Base-by-base conservation (phyloP, 2,888 invertebrate species). In the Loripinus fragilis region DNA sequence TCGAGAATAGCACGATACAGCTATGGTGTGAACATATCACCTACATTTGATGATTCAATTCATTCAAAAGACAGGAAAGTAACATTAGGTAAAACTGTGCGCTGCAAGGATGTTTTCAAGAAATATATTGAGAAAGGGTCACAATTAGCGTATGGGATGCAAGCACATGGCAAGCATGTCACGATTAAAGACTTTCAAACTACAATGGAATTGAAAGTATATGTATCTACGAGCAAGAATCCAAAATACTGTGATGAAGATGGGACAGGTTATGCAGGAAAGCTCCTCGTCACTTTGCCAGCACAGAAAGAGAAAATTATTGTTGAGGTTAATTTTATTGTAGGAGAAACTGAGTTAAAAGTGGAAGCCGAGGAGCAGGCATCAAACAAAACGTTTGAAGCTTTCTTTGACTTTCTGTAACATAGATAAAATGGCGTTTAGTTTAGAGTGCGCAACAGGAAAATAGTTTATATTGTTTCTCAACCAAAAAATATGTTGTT, bases 61-160 rank as follows among this genome's bases (percentile, higher is more conserved):
- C 85, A 85, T 28, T 81, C 83, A 38, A 50, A 70, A 28, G 69
- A 79, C 25, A 73, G 81, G 23, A 75, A 65, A 66, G 55, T 73
- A 2, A 52, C 35, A 12, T 30, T 41, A 28, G 66, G 38, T 17
- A 38, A 64, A 3, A 68, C 60, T n/a, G 48, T 41, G 20, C 50
- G 76, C 1, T 82, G 82, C 41, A 78, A 60, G 50, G 73, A 82
- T 64, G 50, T 71, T 15, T 85, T 85, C 42, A 73, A 76, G 38
- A 77, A 73, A 23, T 80, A 80, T 45, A 69, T 85, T 17, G 69
- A 38, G 45, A 70, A 52, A 20, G 70, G 52, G 1, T 17, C 48
- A 1, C 7, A 15, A 1, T 1, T 70, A 10, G 15, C 28, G 0
- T 48, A 50, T 23, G 70, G 70, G 12, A 35, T 50, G 48, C 30